Base-by-base conservation (phyloP, 53 echinoderm and acorn worm genomes). In the Arbacia lixula region DNA sequence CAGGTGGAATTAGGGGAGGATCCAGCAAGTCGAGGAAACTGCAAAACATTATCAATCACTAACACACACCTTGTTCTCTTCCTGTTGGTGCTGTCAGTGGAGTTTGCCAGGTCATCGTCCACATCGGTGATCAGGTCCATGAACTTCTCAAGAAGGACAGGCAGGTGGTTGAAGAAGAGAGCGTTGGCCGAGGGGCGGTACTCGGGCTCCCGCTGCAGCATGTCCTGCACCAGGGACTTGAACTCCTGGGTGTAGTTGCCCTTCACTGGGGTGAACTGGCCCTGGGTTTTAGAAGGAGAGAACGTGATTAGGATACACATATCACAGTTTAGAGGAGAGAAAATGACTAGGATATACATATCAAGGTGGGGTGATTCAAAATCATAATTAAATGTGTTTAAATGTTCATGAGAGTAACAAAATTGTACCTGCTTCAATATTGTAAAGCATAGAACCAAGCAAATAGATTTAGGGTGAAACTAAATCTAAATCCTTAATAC, bases 141-240 rank as follows among this genome's bases (percentile, higher is more conserved):
- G 81, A 88, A 99, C 26, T 80, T 75, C 29, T 80, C 91, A 85
- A 91, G 86, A 85, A 99, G 83, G 54, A 88, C 56, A 28, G 95
- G 93, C 4, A 99, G 62, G 27, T 91, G 88, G 9, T 91, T 91
- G 46, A 92, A 89, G 35, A 89, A 69, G 4, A 99, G 87, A 58
- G 92, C 99, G 66, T 95, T 99, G 40, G 99, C 92, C 5, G 99
- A 99, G 43, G 99, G 99, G 39, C 99, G 78, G 56, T 99, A 99
- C 36, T 99, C 98, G 20, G 99, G 95, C 69, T 99, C 99, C 46
- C 99, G 68, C 75, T 99, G 99, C 19, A 99, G 86, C 89, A 99
- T 90, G 71, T 99, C 99, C 53, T 94, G 99, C 4, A 99, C 95
- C n/a, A 99, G 68, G 20, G 91, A 83, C 64, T 92, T 95, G 89